Evolutionary conservation across 2,888 invertebrate species (phyloP), one percentile per base, ranked within the genome.

Genomic region (Galeruca laticollis): DNA sequence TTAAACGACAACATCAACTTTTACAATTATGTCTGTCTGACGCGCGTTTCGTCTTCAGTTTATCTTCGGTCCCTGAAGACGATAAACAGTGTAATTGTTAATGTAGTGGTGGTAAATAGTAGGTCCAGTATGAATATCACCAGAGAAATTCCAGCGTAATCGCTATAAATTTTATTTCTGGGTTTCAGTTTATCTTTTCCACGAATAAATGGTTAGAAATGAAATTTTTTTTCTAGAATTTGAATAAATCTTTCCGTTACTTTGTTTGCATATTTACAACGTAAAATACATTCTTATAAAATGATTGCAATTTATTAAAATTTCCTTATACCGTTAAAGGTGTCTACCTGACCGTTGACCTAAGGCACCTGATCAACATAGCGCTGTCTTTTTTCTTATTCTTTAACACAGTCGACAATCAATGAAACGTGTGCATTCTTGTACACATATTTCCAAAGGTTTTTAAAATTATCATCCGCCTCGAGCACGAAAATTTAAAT

Each of bases 291-390:
- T 63, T 4, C 40, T 37, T 20, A 31, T 65, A 65, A 56, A 69
- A 60, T 59, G 15, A 31, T 59, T 52, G 52, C 63, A 60, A 69
- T 72, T 69, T 60, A 70, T 68, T 70, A 67, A 68, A 59, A 70
- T 72, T 68, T 57, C 47, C 49, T 57, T 70, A 61, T 72, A 70
- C 76, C 73, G 76, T 76, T 76, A 76, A 71, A 70, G 69, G 73
- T 75, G 73, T 74, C 76, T 73, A 73, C 72, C 67, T 78, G 75
- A 77, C 72, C 73, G 71, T 71, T 78, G 76, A 78, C 77, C 77
- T 74, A 70, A 73, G 71, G 69, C 76, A 73, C 67, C 72, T 77
- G 76, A 74, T 73, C 74, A 74, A 69, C 73, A 74, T 74, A 73
- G 69, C 63, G 65, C 65, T 73, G 73, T 71, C 63, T 69, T 65